Evolutionary conservation across 2,113 vertebrate species (phyloP).

Genomic region (Paradoxurus hermaphroditus): DNA sequence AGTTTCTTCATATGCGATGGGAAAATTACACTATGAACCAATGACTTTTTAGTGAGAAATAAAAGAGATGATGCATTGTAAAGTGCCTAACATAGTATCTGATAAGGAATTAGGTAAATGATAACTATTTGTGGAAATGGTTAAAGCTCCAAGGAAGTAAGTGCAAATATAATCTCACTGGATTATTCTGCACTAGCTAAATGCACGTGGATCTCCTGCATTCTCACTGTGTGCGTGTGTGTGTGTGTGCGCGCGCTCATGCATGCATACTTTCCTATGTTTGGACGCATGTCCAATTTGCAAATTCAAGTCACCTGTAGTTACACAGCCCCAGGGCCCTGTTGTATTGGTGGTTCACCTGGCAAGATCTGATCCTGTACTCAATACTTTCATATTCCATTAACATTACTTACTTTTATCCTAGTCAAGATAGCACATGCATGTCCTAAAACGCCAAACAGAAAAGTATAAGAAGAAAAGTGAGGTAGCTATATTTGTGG

Average conservation of each 20-base stretch:
- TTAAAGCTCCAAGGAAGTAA: neutral
- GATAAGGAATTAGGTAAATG: no score
- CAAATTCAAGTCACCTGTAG: neutral
- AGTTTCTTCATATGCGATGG: neutral
- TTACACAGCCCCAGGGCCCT: neutral
- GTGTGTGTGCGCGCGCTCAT: rapidly evolving
- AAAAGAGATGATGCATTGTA: neutral
- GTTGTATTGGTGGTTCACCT: neutral
- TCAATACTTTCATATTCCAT: neutral
- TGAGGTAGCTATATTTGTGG: neutral
- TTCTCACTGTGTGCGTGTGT: neutral
- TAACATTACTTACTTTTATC: neutral
- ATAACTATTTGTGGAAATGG: neutral
- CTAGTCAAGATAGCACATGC: neutral
- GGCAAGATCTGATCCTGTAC: neutral
- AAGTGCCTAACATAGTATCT: neutral
- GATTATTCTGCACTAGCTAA: neutral
- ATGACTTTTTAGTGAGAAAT: neutral
- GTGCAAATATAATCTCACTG: neutral
- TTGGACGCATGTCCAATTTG: neutral
- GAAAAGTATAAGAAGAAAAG: neutral
- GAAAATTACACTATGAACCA: neutral
- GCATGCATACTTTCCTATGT: neutral
- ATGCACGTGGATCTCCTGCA: neutral
- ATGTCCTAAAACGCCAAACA: neutral